A percentile compares a stretch with the other conserved stretches of the same genome.
phyloP scores from a whole-genome alignment of 2,113 vertebrate species.

The Pristiophorus japonicus region DNA sequence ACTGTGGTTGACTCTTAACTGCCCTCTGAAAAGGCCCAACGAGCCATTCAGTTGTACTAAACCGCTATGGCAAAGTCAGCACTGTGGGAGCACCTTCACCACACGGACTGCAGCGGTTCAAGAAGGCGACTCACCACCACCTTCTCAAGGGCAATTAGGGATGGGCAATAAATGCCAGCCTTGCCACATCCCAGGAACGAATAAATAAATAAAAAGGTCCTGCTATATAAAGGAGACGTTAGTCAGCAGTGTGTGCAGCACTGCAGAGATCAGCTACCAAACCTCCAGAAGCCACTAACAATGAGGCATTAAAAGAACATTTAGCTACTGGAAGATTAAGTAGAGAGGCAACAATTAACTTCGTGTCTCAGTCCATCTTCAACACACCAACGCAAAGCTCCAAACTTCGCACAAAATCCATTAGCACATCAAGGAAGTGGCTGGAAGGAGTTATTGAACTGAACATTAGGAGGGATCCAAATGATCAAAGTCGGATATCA shows the following conservation, averaged over 20 bases:
- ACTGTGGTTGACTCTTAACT: too few species aligned
- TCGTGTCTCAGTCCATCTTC: background rate
- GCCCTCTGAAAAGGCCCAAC: too few species aligned
- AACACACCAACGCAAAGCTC: background rate
- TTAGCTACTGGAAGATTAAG: background rate
- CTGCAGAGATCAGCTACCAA: background rate
- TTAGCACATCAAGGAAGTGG: background rate
- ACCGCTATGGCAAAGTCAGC: too few species aligned
- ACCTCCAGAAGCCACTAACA: background rate
- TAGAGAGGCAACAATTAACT: background rate
- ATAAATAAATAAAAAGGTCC: too few species aligned
- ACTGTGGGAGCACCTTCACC: too few species aligned
- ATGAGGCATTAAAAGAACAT: background rate
- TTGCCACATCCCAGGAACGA: too few species aligned
- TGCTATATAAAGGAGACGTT: background rate
- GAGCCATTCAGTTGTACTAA: too few species aligned
- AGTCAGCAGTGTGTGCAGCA: background rate
- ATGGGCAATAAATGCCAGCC: too few species aligned
- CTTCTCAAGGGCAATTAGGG: too few species aligned
- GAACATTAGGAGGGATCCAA: background rate
- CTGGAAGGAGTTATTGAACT: background rate
- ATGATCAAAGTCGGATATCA: background rate
- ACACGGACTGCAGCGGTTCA: too few species aligned
- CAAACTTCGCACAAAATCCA: background rate
- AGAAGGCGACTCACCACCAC: too few species aligned